Conservation (phyloP, 2,797 vertebrate species). For the Okamejei kenojei region DNA sequence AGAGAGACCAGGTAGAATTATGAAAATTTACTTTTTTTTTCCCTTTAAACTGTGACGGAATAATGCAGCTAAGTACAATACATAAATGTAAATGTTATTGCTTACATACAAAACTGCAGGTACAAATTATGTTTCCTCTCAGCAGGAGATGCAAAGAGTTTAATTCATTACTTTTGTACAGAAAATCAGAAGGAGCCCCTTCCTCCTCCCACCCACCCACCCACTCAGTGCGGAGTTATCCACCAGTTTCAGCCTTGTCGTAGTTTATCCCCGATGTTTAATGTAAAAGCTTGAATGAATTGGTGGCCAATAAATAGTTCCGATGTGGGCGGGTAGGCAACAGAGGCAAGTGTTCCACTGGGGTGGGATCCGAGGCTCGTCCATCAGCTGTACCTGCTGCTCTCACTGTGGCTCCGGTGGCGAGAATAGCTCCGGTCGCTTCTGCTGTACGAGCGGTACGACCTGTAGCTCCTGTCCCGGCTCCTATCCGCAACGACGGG, state of each 20-base stretch:
- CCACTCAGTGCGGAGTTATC: background rate
- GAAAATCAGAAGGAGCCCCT: background rate
- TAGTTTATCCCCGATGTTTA: background rate
- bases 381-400: conserved; percentile 77
- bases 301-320: conserved; percentile 27
- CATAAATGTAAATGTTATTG: conserved; percentile 33
- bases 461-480: conserved; percentile 58
- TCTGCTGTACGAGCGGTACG: conserved; percentile 76
- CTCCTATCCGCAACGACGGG: background rate
- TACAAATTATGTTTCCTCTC: conserved; percentile 31
- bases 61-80: conserved; percentile 26
- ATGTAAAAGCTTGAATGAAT: background rate
- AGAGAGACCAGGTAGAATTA: conserved; percentile 26
- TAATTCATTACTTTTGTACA: background rate
- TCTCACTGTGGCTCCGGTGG: conserved; percentile 74
- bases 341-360: background rate
- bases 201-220: background rate
- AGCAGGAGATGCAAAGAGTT: background rate
- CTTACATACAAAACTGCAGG: conserved; percentile 36
- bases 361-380: background rate
- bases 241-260: too few relatives aligned
- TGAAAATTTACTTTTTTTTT: conserved; percentile 17
- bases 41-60: conserved; percentile 13
- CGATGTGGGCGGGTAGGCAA: background rate
- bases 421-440: conserved; percentile 78